Conservation (phyloP, 2,888 invertebrate genomes). For the Hesperia comma region DNA sequence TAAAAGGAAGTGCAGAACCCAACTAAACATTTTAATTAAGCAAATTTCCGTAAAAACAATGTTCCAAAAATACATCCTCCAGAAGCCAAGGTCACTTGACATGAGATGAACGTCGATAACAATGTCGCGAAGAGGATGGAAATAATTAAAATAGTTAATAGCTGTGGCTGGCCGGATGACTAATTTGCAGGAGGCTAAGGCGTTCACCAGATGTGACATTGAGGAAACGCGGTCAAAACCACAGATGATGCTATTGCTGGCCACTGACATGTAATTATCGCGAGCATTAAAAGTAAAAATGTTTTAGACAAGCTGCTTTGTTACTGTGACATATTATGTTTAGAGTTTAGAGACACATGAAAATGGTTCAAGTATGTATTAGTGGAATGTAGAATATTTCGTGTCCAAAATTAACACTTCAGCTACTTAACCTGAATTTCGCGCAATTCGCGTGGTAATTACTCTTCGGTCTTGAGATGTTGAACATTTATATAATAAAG, state of each 20-base stretch:
- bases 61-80: slow-evolving; percentile 1
- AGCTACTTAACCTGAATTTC: slow-evolving; percentile 5
- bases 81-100: slow-evolving; percentile 8
- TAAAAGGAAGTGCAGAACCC: too few relatives aligned
- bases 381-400: slow-evolving; percentile 7
- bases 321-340: slow-evolving; percentile 13
- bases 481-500: not conserved
- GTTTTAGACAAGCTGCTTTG: slow-evolving; percentile 5
- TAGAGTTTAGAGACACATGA: slow-evolving; percentile 18
- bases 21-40: not conserved
- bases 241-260: slow-evolving; percentile 35
- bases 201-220: slow-evolving; percentile 46
- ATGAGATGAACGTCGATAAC: slow-evolving; percentile 15
- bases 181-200: slow-evolving; percentile 56
- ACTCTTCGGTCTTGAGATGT: not conserved
- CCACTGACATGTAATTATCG: slow-evolving; percentile 23
- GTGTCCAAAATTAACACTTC: not conserved
- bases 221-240: slow-evolving; percentile 42
- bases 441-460: slow-evolving; percentile 1
- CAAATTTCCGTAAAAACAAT: not conserved
- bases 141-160: slow-evolving; percentile 33
- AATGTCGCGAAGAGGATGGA: slow-evolving; percentile 17
- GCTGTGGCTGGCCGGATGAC: slow-evolving; percentile 39
- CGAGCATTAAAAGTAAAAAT: slow-evolving; percentile 18
- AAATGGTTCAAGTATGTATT: slow-evolving; percentile 8